Percentiles rank a stretch among this genome's conserved stretches.
Evolutionary conservation across 2,888 invertebrate genomes (phyloP).

Genomic region (Eupithecia subfuscata): DNA sequence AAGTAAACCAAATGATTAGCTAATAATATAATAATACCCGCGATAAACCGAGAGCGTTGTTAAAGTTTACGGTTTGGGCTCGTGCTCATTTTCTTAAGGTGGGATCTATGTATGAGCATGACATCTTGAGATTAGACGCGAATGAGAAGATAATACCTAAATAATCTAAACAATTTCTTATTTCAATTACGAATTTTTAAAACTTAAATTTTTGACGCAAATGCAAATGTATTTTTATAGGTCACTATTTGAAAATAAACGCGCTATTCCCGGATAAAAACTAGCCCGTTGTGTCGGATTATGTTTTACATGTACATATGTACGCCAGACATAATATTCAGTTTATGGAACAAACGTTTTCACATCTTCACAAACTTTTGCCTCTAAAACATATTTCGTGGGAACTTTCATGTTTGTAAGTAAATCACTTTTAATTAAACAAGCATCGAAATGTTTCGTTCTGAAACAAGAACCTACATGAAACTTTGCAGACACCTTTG

Average conservation of each 20-base stretch:
- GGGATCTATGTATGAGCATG: neutral
- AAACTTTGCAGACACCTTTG: slow-evolving; percentile 38
- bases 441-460: neutral
- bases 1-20: slow-evolving; percentile 32
- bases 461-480: neutral
- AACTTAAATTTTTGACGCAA: neutral
- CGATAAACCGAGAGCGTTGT: slow-evolving; percentile 31
- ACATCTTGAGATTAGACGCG: neutral
- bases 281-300: neutral
- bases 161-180: neutral
- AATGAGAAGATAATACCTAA: neutral
- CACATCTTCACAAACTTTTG: neutral
- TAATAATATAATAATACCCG: slow-evolving; percentile 17
- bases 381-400: too few species aligned
- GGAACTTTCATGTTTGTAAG: neutral
- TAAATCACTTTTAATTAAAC: neutral
- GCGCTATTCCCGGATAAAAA: neutral
- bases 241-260: neutral
- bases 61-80: slow-evolving; percentile 23
- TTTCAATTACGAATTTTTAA: neutral
- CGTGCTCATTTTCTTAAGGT: neutral
- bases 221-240: neutral
- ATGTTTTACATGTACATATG: neutral
- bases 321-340: neutral
- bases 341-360: neutral